Percentiles rank a stretch among this genome's conserved stretches.
Conservation (phyloP, 1,140 invertebrate species). For the Nomia melanderi region DNA sequence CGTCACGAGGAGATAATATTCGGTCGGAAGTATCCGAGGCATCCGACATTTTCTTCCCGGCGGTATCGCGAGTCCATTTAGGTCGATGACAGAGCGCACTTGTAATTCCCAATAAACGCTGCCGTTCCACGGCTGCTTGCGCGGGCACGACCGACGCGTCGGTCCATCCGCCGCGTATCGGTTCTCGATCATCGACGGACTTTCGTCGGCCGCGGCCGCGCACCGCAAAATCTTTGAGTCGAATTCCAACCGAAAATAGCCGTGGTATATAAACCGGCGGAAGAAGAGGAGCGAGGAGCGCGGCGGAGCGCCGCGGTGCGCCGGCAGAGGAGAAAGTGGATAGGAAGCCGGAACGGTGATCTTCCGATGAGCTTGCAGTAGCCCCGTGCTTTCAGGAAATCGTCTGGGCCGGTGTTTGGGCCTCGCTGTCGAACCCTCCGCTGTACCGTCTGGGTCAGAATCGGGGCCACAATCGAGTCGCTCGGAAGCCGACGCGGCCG, state of each 20-base stretch:
- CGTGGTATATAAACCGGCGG: slow-evolving; percentile 21
- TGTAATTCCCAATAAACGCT: slow-evolving; percentile 25
- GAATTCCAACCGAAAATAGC: slow-evolving; percentile 62
- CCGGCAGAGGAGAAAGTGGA: slow-evolving; percentile 2
- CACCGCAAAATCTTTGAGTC: slow-evolving; percentile 28
- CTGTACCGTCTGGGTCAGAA: no score
- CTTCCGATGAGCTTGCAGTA: no score
- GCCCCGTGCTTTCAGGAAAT: neutral
- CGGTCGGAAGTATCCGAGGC: no score
- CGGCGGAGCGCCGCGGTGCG: no score
- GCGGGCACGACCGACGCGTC: no score
- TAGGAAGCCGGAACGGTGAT: slow-evolving; percentile 15
- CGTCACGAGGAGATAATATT: no score
- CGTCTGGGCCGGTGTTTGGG: no score
- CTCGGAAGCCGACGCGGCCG: no score
- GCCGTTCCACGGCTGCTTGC: slow-evolving; percentile 17
- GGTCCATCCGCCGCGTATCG: neutral
- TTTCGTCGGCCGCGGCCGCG: slow-evolving; percentile 19
- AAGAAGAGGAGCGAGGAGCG: neutral
- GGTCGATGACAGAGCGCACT: slow-evolving; percentile 13
- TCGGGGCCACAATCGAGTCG: no score
- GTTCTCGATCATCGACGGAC: slow-evolving; percentile 20
- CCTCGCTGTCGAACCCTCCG: no score
- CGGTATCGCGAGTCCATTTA: neutral
- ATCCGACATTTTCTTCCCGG: no score